Evolutionary conservation across 1,140 invertebrate genomes (phyloP), one percentile per base, ranked within the genome.

Genomic region (Adoxophyes honmai): DNA sequence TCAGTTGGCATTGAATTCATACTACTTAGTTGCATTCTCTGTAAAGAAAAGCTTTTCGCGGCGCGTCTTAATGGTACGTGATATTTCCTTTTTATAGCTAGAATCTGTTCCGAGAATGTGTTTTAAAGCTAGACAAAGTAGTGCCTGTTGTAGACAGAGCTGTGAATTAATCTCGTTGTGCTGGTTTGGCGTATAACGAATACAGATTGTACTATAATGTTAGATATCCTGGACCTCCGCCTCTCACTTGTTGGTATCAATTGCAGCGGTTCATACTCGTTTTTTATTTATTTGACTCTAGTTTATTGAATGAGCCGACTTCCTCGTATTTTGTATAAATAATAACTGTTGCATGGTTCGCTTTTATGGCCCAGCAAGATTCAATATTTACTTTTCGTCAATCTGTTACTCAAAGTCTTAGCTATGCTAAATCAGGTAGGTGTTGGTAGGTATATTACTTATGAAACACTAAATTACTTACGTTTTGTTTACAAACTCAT

Each of bases 1-100:
- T 52, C 44, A 28, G 42, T 15, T 59, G 54, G 42, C 62, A 67
- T 60, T 75, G 21, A 33, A 48, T 28, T 28, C 21, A 28, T 2
- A 3, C 21, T 28, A n/a, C n/a, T n/a, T n/a, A 2, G 6, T 28
- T 28, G 21, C 21, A 42, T 21, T 10, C 6, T 28, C 9, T 4
- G 16, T 44, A 18, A 48, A 36, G 34, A 36, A 28, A 28, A 44
- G n/a, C 21, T 48, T 18, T 48, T 4, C 9, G 9, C 1, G 21
- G 10, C 11, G n/a, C 21, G 21, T 48, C 18, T 33, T 28, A 48
- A 33, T 33, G 42, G 21, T n/a, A 28, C 21, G 42, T 8, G 18
- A 48, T 48, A 21, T 48, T 48, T 48, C 42, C n/a, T 48, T 48
- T 33, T 48, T 48, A 48, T 48, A 11, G 21, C 18, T 33, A 11